Evolutionary conservation across 2,888 invertebrate species (phyloP).

Genomic region (Temnothorax rugatulus): DNA sequence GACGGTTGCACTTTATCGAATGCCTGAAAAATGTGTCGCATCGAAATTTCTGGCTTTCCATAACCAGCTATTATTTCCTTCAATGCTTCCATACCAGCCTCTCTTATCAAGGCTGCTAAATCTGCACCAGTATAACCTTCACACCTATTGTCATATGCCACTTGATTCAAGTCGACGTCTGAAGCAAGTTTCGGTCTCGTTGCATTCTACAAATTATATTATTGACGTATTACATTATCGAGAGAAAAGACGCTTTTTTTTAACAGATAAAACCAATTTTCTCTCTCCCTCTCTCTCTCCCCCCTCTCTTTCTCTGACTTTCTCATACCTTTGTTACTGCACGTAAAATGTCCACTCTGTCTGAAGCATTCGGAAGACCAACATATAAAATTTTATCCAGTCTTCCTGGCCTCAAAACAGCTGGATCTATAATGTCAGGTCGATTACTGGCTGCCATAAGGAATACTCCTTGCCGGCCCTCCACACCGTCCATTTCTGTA

Average conservation of each 20-base stretch:
- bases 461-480: conserved; percentile 96
- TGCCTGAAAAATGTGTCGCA: conserved; percentile 93
- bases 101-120: conserved; percentile 94
- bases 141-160: conserved; percentile 90
- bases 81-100: conserved; percentile 94
- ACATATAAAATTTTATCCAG: conserved; percentile 96
- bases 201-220: conserved; percentile 89
- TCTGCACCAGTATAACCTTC: conserved; percentile 98
- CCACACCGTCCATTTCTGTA: conserved; percentile 99
- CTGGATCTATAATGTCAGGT: conserved; percentile 98
- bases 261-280: neutral
- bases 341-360: conserved; percentile 95
- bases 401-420: conserved; percentile 96
- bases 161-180: conserved; percentile 91
- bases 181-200: conserved; percentile 91
- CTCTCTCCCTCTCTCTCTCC: too few species aligned
- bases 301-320: neutral
- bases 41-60: conserved; percentile 86
- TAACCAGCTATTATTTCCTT: conserved; percentile 91
- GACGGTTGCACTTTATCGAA: conserved; percentile 94
- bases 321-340: conserved; percentile 93
- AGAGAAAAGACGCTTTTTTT: neutral
- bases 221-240: conserved; percentile 1
- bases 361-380: conserved; percentile 93
- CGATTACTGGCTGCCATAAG: conserved; percentile 98